Conservation (phyloP, 1,140 invertebrate species). For the Sarcophaga bullata region DNA sequence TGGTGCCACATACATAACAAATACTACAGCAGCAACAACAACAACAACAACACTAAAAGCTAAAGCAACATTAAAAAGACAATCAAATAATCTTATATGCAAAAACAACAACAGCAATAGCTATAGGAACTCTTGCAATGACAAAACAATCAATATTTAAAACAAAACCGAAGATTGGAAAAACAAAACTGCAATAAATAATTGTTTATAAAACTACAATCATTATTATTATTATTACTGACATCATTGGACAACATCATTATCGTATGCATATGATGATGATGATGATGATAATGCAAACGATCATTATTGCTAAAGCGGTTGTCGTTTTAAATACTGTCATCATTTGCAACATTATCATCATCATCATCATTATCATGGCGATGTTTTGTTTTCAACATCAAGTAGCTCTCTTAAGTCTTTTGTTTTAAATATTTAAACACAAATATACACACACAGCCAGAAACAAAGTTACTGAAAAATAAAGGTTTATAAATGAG, state of each 20-base stretch:
- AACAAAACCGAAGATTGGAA: background rate
- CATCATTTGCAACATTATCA: constrained; percentile 3
- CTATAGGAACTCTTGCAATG: background rate
- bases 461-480: background rate
- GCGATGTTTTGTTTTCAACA: background rate
- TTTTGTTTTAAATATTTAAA: constrained; percentile 23
- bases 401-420: constrained; percentile 36
- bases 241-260: background rate
- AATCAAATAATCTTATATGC: constrained; percentile 10
- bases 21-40: background rate
- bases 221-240: background rate
- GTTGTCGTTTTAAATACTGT: background rate
- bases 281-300: too few species aligned
- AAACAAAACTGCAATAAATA: constrained; percentile 38
- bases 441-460: background rate
- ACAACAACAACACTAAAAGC: background rate
- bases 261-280: too few species aligned
- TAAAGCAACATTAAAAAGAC: background rate
- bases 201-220: constrained; percentile 36
- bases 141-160: background rate
- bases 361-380: background rate
- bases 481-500: too few species aligned
- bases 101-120: too few species aligned
- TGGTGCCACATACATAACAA: constrained; percentile 40
- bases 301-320: too few species aligned